Conservation (phyloP, 1,140 invertebrate genomes). For the Melitaea cinxia region DNA sequence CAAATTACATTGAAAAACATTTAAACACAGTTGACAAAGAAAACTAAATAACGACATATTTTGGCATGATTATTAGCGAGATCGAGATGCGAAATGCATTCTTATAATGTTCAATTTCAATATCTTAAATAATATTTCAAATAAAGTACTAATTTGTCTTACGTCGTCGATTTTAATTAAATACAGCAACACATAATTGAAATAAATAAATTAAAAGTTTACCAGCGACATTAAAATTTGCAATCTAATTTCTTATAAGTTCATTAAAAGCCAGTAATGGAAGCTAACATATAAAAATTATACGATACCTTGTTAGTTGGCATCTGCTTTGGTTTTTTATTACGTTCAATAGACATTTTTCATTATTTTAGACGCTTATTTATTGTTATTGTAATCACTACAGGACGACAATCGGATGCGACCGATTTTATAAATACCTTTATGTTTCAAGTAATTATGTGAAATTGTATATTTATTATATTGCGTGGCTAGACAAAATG, state of each 20-base stretch:
- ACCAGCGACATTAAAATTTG: neutral
- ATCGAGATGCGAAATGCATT: neutral
- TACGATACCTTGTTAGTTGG: neutral
- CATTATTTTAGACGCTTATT: neutral
- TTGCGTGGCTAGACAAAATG: no score
- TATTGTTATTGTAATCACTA: neutral
- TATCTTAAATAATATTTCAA: neutral
- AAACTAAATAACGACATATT: no score
- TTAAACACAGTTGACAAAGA: no score
- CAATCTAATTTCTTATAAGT: neutral
- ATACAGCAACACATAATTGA: neutral
- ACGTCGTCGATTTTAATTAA: neutral
- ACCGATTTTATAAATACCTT: neutral
- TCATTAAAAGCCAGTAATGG: neutral
- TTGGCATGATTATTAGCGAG: neutral
- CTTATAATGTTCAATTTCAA: no score
- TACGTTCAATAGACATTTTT: neutral
- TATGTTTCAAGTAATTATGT: no score
- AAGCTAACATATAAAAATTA: neutral
- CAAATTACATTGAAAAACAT: no score
- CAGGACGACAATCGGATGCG: neutral
- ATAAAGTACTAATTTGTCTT: neutral
- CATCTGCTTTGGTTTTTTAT: constrained; percentile 8
- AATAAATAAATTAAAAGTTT: neutral
- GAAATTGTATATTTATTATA: no score